Conservation (phyloP, 23 tunicate genomes). For the Oikopleura vanhoeffeni region DNA sequence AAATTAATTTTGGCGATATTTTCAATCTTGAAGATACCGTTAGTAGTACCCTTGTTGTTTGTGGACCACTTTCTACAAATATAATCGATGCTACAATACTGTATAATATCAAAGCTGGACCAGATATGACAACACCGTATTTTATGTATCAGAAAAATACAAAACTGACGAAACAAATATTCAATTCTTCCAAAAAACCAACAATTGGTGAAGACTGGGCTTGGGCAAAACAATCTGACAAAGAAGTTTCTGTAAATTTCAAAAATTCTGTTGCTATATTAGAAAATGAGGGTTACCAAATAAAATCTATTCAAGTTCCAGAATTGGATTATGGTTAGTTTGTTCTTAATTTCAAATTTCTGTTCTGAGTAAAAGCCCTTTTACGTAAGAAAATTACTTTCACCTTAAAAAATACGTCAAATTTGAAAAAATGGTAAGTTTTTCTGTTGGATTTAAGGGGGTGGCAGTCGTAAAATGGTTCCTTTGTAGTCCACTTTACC, state of each 20-base stretch:
- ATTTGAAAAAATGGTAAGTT: no score
- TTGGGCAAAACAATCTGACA: slow-evolving; percentile 7
- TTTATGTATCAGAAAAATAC: slow-evolving; percentile 29
- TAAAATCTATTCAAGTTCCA: background rate
- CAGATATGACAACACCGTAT: slow-evolving; percentile 18
- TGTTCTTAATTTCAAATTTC: no score
- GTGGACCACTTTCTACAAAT: background rate
- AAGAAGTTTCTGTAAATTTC: background rate
- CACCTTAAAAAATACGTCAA: no score
- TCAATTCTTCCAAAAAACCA: slow-evolving; percentile 17
- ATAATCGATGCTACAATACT: background rate
- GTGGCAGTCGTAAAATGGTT: no score
- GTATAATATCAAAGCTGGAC: slow-evolving; percentile 17
- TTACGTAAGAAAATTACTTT: no score
- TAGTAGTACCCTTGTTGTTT: background rate
- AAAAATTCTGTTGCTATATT: background rate
- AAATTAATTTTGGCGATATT: no score
- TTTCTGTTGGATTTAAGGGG: no score
- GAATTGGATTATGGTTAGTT: background rate
- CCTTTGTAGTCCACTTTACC: no score
- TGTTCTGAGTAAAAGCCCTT: no score
- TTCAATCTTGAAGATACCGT: background rate
- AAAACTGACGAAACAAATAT: slow-evolving; percentile 22
- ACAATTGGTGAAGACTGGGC: slow-evolving; percentile 42
- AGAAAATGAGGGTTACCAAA: background rate